Conservation (phyloP, 1,140 invertebrate genomes). For the Armadillidium nasatum region DNA sequence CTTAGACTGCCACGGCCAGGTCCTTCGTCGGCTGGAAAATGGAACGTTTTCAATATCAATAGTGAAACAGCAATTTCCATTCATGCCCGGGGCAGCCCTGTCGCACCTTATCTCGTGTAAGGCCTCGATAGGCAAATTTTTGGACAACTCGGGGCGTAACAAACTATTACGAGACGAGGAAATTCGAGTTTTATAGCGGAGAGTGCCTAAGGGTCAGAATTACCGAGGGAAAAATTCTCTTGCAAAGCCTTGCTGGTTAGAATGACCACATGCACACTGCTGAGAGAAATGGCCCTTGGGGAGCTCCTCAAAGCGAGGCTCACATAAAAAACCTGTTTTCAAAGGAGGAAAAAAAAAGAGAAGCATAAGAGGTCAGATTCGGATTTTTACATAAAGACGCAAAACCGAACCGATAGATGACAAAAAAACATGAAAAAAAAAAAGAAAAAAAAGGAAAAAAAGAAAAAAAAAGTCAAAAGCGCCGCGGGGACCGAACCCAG, state of each 20-base stretch:
- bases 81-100: conserved; percentile 43
- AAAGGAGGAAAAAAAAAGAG: conserved; percentile 17
- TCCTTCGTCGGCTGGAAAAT: conserved; percentile 3
- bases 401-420: neutral
- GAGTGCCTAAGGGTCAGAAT: conserved; percentile 26
- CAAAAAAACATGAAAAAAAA: neutral
- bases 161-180: neutral
- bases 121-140: conserved; percentile 39
- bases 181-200: conserved; percentile 16
- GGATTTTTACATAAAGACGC: conserved; percentile 42
- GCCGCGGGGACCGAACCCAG: neutral
- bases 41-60: conserved; percentile 43
- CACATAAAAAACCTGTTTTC: conserved; percentile 40
- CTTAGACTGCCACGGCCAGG: neutral
- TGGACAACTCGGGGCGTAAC: neutral
- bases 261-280: conserved; percentile 27
- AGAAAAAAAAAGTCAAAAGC: neutral
- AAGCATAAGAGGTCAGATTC: conserved; percentile 40
- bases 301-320: conserved; percentile 32
- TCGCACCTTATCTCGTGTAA: conserved; percentile 43
- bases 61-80: conserved; percentile 45
- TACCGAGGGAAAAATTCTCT: neutral
- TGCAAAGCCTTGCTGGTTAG: neutral
- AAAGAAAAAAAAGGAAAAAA: neutral
- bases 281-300: conserved; percentile 40